Evolutionary conservation across 2,797 vertebrate species (phyloP), one percentile per base, ranked within the genome.

Genomic region (Crenichthys baileyi): DNA sequence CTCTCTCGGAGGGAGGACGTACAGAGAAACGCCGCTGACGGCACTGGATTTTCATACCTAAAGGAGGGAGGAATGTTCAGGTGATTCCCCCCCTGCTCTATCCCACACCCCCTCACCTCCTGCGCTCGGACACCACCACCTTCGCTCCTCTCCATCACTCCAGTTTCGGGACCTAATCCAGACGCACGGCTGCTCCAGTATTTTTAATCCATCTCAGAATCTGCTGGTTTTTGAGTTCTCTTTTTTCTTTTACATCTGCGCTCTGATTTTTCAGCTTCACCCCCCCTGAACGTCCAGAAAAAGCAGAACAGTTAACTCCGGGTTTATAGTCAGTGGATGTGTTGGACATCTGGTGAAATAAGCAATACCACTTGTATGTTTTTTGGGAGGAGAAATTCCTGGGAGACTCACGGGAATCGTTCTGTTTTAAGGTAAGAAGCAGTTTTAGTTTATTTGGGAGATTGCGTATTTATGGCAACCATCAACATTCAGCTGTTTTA

Each of bases 1-100:
- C 80, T 84, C 87, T 92, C 83, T 71, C 65, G 81, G 89, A 92
- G 87, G 86, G 88, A 92, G 90, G 91, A 94, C 91, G 86, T 88
- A 91, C 85, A 31, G 8, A 41, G 31, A 80, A 84, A 81, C 89
- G 70, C 76, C 72, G 68, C 85, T 72, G 78, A 70, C 85, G 26
- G 80, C 73, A 58, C 84, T 77, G 86, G 86, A 90, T 90, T 87
- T n/a, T 84, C 78, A 73, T 78, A 78, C 75, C 83, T 72, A 60
- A 55, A 80, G 82, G 51, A 88, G 72, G 79, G 73, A 87, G 88
- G 86, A 87, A 91, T 91, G 91, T 85, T 88, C 46, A 82, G 75
- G 83, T 90, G 90, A 93, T 89, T 85, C 78, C 76, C 78, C 70
- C 48, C 76, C 68, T 18, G 36, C 31, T 65, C 61, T 39, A 3